Base-by-base conservation (phyloP, 2,888 invertebrate species). In the Hirtodrosophila trivittata region DNA sequence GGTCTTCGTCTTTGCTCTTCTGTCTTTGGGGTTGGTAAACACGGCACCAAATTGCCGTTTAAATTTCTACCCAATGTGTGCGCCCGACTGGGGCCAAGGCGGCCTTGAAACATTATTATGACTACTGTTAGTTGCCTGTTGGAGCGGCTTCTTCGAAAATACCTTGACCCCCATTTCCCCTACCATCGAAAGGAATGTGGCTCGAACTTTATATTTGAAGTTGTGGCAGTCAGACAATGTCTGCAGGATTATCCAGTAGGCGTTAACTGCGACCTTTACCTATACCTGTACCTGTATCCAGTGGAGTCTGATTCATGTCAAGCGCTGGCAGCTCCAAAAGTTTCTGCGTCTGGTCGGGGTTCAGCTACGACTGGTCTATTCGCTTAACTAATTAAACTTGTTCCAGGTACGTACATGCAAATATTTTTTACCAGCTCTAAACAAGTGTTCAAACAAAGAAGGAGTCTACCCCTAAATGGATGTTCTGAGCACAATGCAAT, bases 41-140 rank as follows among this genome's bases (percentile, higher is more conserved):
- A 86, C 70, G 76, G 82, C 77, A 64, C 86, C 83, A 81, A 82
- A 86, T 82, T 86, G 82, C 86, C 82, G 86, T 84, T 82, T 82
- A 86, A 82, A 86, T 82, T 86, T 81, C 82, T 73, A 69, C 85
- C 84, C 68, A 80, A 65, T 66, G 77, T 71, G 49, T 49, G 55
- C 57, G 52, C 43, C 68, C 35, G 32, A 57, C 50, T 55, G 60
- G 58, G 54, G 74, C 59, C 65, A 54, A 63, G 57, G 69, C 75
- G 82, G 75, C 82, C 82, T 86, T 82, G 82, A 82, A 84, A 65
- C 85, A 80, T 82, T 84, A 86, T 86, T 80, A 67, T 68, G 85
- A 81, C 75, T 84, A 81, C 75, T 69, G 51, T 54, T 54, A 66
- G 66, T 49, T 70, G 43, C 33, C 46, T 14, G 21, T 41, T 30